These are phyloP conservation scores for Cardiocondyla obscurior DNA, from an alignment of 1,140 invertebrate species.

Conservation along the genomic window DNA sequence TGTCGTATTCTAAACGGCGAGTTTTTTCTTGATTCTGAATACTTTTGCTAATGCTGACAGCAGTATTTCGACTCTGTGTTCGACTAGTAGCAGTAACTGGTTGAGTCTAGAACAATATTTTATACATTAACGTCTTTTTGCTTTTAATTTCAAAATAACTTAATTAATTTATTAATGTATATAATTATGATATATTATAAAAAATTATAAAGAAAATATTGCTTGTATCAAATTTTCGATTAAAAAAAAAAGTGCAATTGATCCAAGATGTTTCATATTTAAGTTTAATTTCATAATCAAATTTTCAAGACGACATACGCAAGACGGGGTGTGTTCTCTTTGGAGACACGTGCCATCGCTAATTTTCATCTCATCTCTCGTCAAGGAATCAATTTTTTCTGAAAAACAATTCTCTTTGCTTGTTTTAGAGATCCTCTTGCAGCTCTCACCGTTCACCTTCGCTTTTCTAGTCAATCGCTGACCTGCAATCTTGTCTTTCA, in stretches of 20 bases:
- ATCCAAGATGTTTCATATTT: not conserved
- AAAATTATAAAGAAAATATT: not conserved
- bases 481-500: constrained; percentile 41
- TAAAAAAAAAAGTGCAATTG: not conserved
- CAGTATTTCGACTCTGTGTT: constrained; percentile 24
- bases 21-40: constrained; percentile 22
- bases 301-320: constrained; percentile 25
- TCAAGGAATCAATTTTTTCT: not conserved
- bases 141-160: not conserved
- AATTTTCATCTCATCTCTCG: constrained; percentile 17
- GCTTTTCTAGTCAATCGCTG: not conserved
- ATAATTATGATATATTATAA: not conserved
- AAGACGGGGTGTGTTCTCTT: not conserved
- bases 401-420: constrained; percentile 1
- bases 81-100: constrained; percentile 3
- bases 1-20: not conserved
- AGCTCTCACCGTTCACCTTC: constrained; percentile 46
- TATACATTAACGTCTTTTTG: not conserved
- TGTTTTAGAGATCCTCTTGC: not conserved
- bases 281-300: too few relatives aligned
- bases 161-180: not conserved
- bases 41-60: constrained; percentile 3
- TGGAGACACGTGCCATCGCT: constrained; percentile 6
- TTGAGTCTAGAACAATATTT: constrained; percentile 8
- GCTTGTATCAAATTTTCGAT: not conserved